Evolutionary conservation across 2,888 invertebrate species (phyloP), one percentile per base, ranked within the genome.

Genomic region (Drosophila pegasa): DNA sequence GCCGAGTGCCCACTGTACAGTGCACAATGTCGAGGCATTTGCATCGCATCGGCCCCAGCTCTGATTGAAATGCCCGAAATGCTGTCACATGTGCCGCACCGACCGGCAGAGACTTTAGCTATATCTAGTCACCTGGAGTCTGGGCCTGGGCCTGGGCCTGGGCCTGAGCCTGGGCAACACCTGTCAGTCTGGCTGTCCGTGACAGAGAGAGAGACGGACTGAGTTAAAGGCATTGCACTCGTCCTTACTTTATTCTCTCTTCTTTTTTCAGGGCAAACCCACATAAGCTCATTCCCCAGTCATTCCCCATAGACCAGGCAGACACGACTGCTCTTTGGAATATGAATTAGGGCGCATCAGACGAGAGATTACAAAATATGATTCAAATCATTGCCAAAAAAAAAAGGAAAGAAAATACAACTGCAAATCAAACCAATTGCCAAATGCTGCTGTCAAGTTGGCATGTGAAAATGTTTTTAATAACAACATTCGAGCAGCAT

Each of bases 51-150:
- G 8, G 43, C n/a, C 63, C 52, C 47, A 48, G 59, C 60, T 80
- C 71, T 87, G 83, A 88, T 88, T 88, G 82, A 84, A 88, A 87
- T 84, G 75, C 54, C 63, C 70, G 52, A 68, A 69, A 70, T 64
- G 47, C 58, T 56, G 51, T 59, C 41, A 31, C 47, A 31, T 48
- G 20, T 18, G 47, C 29, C 47, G 20, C 31, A 33, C 31, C 45
- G 14, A n/a, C 45, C 16, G 55, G 12, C 31, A 33, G 54, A n/a
- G n/a, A n/a, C n/a, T n/a, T n/a, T n/a, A n/a, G n/a, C n/a, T n/a
- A n/a, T n/a, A n/a, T n/a, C n/a, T n/a, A n/a, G n/a, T n/a, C n/a
- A n/a, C n/a, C n/a, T n/a, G n/a, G n/a, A n/a, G n/a, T n/a, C n/a
- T n/a, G n/a, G n/a, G n/a, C n/a, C n/a, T n/a, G n/a, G n/a, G n/a